Evolutionary conservation across 2,113 vertebrate genomes (phyloP), one percentile per base, ranked within the genome.

Genomic region (Girardinichthys multiradiatus): DNA sequence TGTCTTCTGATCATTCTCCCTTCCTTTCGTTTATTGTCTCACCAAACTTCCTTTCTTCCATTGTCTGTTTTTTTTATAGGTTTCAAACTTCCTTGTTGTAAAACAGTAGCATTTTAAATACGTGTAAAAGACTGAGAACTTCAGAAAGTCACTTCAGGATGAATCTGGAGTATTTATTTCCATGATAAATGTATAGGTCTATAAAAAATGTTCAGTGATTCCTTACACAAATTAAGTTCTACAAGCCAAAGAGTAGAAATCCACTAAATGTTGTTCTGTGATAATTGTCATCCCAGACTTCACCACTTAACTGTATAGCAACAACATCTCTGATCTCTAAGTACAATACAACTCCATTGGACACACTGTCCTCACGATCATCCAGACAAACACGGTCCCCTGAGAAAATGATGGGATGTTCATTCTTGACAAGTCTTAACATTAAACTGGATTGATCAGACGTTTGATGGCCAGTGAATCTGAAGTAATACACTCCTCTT

Each of bases 181-280:
- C n/a, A n/a, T n/a, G n/a, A n/a, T n/a, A n/a, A n/a, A n/a, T n/a
- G n/a, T n/a, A n/a, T n/a, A n/a, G n/a, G n/a, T n/a, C 11, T 39
- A 42, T 14, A 42, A 17, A 42, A 6, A 33, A 4, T 4, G 6
- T 33, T 4, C 31, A 33, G 31, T 33, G 31, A 33, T 33, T 33
- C 3, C 37, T 39, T 8, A 39, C 11, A 51, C 15, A 51, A 7
- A 51, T 61, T 37, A 3, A 6, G 2, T 58, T 0, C 37, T 64
- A 66, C 21, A 75, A 59, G 42, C 42, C 9, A 83, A 88, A 86
- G 11, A 85, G 70, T 19, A 86, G 61, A 69, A 88, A 84, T 30
- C 86, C 84, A 71, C 67, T 72, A 17, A 88, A 86, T 0, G 82
- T 83, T 33, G 82, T 77, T 77, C 82, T 88, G 66, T 77, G 70